Evolutionary conservation across 2,888 invertebrate species (phyloP).

Genomic region (Spilosoma lubricipeda): DNA sequence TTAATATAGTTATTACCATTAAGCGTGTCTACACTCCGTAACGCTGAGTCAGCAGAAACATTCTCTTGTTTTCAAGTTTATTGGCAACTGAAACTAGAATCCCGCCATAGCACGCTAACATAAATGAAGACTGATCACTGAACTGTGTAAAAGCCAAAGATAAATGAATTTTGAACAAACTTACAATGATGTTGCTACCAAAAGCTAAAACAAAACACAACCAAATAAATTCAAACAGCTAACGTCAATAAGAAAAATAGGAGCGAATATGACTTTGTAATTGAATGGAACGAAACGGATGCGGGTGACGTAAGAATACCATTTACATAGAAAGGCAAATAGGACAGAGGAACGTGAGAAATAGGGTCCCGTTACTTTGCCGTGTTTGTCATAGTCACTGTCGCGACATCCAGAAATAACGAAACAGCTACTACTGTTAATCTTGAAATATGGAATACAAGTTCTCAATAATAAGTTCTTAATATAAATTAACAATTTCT

Average conservation of each 20-base stretch:
- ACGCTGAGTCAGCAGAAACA: not conserved
- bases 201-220: not conserved
- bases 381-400: not conserved
- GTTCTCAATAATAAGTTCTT: too few relatives aligned
- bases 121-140: not conserved
- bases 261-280: conserved; percentile 34
- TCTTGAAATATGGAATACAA: not conserved
- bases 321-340: conserved; percentile 31
- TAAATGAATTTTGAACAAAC: not conserved
- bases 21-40: not conserved
- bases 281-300: conserved; percentile 46
- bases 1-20: too few relatives aligned
- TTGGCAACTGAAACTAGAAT: not conserved
- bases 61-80: not conserved
- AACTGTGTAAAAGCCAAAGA: not conserved
- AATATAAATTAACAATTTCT: not conserved
- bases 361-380: not conserved
- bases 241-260: conserved; percentile 3
- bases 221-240: not conserved
- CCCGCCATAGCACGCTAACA: not conserved
- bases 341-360: not conserved
- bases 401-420: not conserved
- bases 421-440: not conserved
- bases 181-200: not conserved
- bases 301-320: conserved; percentile 42